Evolutionary conservation across 2,888 invertebrate species (phyloP), one percentile per base, ranked within the genome.

Genomic region (Tricholauxania praeusta): DNA sequence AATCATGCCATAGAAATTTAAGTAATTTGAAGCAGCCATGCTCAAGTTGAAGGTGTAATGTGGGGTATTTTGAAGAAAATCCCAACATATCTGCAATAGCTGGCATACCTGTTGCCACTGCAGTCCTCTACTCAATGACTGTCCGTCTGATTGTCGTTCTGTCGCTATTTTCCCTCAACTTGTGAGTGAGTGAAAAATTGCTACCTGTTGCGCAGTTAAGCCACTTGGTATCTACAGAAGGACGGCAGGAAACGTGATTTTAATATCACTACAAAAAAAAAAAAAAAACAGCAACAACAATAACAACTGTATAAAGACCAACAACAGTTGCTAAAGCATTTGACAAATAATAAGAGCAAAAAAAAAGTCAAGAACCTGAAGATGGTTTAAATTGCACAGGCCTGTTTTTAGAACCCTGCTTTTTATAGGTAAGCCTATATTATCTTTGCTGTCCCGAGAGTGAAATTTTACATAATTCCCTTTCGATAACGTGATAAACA

Each of bases 31-130:
- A 60, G 57, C 66, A 32, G 63, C 53, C 28, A 63, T 19, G 22
- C 63, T 66, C 71, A 72, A 72, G 74, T 72, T 74, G 71, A 71
- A 74, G 74, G 71, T 71, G 74, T 64, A 74, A 72, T 68, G 48
- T 65, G 70, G 64, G 73, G 59, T 39, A 72, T 72, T 66, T 49
- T 17, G 51, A 10, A 22, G 17, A 32, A 49, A 12, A 28, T 28
- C 15, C 49, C 22, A 22, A 51, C 14, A 14, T 28, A 22, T 14
- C 39, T 39, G 39, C 39, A 39, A 39, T 39, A 39, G 39, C 39
- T 39, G 39, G 39, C 39, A 39, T 39, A 39, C 39, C 39, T 39
- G 39, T 39, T 39, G 15, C 17, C 8, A 8, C 64, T 64, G 64
- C 49, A 49, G 64, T 64, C 64, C 64, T 64, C 14, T 19, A 17